phyloP scores from a whole-genome alignment of 2,888 invertebrate species.

The Gymnocheta viridis region DNA sequence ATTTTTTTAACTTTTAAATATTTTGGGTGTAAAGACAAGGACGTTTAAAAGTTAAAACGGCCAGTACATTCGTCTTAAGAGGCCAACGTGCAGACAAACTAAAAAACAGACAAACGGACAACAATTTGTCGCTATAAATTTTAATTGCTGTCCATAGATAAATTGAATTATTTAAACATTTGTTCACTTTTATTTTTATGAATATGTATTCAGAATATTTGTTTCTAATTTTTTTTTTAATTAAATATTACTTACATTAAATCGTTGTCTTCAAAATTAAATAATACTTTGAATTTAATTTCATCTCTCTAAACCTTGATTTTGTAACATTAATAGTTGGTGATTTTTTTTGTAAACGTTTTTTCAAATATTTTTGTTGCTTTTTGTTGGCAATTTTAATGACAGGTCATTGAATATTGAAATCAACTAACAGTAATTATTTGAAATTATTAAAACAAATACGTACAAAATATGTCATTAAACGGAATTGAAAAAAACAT shows the following conservation, averaged over 20 bases:
- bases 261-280: background rate
- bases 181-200: background rate
- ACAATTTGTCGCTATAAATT: conserved; percentile 63
- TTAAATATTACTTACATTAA: background rate
- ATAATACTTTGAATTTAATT: background rate
- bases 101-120: conserved; percentile 13
- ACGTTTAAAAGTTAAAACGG: conserved; percentile 62
- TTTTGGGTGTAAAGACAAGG: conserved; percentile 70
- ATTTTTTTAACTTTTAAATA: conserved; percentile 52
- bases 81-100: conserved; percentile 25
- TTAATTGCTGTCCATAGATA: conserved; percentile 26
- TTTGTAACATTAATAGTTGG: conserved; percentile 38
- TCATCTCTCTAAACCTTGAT: conserved; percentile 18
- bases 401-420: conserved; percentile 64
- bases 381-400: conserved; percentile 18
- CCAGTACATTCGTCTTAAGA: background rate
- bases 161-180: conserved; percentile 20
- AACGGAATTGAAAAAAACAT: conserved; percentile 59
- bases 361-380: no score
- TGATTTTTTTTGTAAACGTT: conserved; percentile 14
- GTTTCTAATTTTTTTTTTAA: no score
- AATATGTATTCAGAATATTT: background rate
- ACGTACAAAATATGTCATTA: background rate
- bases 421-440: conserved; percentile 47
- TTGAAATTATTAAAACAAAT: conserved; percentile 24